A percentile compares a stretch with the other conserved stretches of the same genome.
Conservation (phyloP, 2,113 vertebrate species). For the Eclectus roratus region DNA sequence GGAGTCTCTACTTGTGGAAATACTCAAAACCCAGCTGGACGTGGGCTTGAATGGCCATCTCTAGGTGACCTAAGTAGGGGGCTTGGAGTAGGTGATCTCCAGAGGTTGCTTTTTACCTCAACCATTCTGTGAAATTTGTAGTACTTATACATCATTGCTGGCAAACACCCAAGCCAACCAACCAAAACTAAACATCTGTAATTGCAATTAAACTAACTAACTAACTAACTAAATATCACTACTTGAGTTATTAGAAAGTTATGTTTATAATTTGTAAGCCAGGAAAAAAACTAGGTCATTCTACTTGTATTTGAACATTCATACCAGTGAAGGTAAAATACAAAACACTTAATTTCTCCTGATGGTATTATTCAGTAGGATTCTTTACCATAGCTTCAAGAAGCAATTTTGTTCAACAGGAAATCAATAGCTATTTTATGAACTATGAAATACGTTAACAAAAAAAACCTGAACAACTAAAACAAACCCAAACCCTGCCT, state of each 20-base stretch:
- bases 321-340: background rate
- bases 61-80: background rate
- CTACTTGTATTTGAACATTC: background rate
- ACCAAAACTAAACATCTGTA: background rate
- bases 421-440: background rate
- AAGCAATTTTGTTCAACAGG: background rate
- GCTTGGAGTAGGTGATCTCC: background rate
- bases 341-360: background rate
- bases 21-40: background rate
- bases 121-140: background rate
- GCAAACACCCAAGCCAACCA: background rate
- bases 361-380: background rate
- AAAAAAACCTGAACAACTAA: background rate
- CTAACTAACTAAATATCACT: background rate
- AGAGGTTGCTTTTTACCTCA: background rate
- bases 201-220: background rate
- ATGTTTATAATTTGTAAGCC: background rate
- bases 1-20: background rate
- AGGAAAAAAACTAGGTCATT: background rate
- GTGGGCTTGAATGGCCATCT: fast-evolving
- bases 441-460: background rate
- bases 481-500: too few species aligned
- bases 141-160: background rate
- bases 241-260: background rate
- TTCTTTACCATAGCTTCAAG: background rate